phyloP scores from a whole-genome alignment of 2,888 invertebrate species.

The Abscondita cerata region DNA sequence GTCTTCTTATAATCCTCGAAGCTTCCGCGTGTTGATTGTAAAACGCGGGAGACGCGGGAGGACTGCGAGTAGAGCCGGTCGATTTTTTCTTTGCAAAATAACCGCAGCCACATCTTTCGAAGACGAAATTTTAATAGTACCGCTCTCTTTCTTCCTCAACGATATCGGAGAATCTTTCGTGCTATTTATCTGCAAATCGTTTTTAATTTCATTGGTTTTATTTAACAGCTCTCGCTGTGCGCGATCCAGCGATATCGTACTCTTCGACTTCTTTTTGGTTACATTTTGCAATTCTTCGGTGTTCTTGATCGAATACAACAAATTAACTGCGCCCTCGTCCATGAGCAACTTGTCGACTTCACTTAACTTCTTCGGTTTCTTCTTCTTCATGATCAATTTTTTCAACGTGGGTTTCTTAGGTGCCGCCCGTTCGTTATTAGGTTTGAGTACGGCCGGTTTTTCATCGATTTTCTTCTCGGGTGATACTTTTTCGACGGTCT shows the following conservation, averaged over 20 bases:
- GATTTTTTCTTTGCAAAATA: conserved; percentile 53
- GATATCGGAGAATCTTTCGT: conserved; percentile 58
- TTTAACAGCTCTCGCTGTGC: conserved; percentile 53
- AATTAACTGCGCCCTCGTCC: conserved; percentile 87
- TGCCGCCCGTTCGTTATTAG: conserved; percentile 3
- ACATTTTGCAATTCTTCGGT: conserved; percentile 50
- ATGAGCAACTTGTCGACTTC: conserved; percentile 81
- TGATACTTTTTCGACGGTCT: background rate
- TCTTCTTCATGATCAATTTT: conserved; percentile 17
- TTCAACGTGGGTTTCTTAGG: conserved; percentile 6
- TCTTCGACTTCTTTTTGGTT: conserved; percentile 44
- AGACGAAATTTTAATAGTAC: conserved; percentile 8
- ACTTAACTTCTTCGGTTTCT: conserved; percentile 55
- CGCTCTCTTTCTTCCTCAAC: conserved; percentile 58
- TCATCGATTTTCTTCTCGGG: conserved; percentile 7
- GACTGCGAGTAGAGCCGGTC: conserved; percentile 53
- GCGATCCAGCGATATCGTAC: conserved; percentile 49
- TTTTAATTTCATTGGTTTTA: conserved; percentile 54
- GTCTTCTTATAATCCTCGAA: conserved; percentile 80
- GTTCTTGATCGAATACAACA: conserved; percentile 79
- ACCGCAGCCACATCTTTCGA: conserved; percentile 32
- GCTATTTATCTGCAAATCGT: conserved; percentile 51
- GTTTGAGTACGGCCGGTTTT: conserved; percentile 16
- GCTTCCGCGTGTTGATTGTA: conserved; percentile 70
- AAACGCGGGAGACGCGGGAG: conserved; percentile 67